Percentiles rank a stretch among this genome's conserved stretches.
Conservation (phyloP, 1,140 invertebrate genomes). For the Alviniconcha marisindica region DNA sequence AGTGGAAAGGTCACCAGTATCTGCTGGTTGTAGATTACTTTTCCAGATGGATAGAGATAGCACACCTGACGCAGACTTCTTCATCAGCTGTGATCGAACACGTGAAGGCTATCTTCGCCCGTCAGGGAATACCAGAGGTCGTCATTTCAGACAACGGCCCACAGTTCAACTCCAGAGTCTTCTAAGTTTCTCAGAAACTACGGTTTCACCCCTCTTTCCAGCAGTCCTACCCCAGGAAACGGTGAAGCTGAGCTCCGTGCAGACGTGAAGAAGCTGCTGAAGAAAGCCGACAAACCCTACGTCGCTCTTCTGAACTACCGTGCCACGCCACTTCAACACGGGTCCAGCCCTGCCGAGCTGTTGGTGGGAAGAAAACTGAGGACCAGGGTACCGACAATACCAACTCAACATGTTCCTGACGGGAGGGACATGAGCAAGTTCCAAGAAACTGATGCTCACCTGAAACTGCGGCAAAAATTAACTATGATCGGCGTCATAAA, state of each 20-base stretch:
- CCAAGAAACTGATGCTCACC: too few relatives aligned
- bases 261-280: conserved; percentile 52
- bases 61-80: neutral
- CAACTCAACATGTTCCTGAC: too few relatives aligned
- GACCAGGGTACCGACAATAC: neutral
- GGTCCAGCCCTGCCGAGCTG: conserved; percentile 43
- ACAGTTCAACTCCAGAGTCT: conserved; percentile 72
- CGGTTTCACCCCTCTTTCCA: conserved; percentile 65
- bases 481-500: too few relatives aligned
- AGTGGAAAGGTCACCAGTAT: conserved; percentile 36
- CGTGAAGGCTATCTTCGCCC: conserved; percentile 42
- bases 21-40: conserved; percentile 58
- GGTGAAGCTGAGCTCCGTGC: conserved; percentile 51
- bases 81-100: neutral
- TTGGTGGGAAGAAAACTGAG: conserved; percentile 50
- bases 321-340: conserved; percentile 43
- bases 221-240: conserved; percentile 50
- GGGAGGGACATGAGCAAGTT: too few relatives aligned
- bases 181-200: conserved; percentile 72
- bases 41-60: conserved; percentile 52
- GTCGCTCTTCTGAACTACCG: conserved; percentile 44
- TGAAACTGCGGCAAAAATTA: too few relatives aligned
- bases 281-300: conserved; percentile 50
- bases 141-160: conserved; percentile 76
- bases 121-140: conserved; percentile 71